A percentile compares a stretch with the other conserved stretches of the same genome.
These are phyloP conservation scores for Busseola fusca DNA, from an alignment of 2,888 invertebrate genomes.

Conservation along the genomic window DNA sequence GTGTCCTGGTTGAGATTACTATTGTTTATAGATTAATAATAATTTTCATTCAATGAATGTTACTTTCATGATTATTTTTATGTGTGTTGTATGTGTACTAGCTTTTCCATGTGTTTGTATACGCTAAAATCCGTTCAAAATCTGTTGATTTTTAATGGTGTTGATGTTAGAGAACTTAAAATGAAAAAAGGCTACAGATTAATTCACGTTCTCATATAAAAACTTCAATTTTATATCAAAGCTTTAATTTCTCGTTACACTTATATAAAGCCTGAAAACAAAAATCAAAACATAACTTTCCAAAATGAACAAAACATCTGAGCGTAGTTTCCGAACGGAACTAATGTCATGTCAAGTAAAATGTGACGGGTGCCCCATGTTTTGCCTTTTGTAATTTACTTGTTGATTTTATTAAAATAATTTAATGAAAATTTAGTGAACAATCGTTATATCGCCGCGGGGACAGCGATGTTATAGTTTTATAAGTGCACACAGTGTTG, in stretches of 20 bases:
- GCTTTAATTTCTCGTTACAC: neutral
- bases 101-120: neutral
- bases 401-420: conserved; percentile 84
- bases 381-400: conserved; percentile 83
- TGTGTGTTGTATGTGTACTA: neutral
- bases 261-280: neutral
- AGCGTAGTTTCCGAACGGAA: conserved; percentile 61
- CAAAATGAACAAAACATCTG: conserved; percentile 12
- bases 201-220: neutral
- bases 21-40: conserved; percentile 10
- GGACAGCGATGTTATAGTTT: conserved; percentile 78
- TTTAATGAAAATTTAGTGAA: conserved; percentile 76
- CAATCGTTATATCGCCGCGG: conserved; percentile 65
- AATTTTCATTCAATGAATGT: conserved; percentile 27
- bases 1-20: conserved; percentile 25
- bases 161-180: neutral
- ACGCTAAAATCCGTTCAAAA: conserved; percentile 35
- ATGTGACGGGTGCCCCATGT: conserved; percentile 84
- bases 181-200: neutral
- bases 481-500: conserved; percentile 65
- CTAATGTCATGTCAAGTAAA: conserved; percentile 70
- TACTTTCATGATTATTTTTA: neutral
- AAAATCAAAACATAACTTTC: conserved; percentile 17
- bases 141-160: neutral
- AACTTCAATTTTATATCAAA: neutral